These are phyloP conservation scores for Agonopterix heracliana DNA, from an alignment of 2,888 invertebrate genomes.

Conservation along the genomic window DNA sequence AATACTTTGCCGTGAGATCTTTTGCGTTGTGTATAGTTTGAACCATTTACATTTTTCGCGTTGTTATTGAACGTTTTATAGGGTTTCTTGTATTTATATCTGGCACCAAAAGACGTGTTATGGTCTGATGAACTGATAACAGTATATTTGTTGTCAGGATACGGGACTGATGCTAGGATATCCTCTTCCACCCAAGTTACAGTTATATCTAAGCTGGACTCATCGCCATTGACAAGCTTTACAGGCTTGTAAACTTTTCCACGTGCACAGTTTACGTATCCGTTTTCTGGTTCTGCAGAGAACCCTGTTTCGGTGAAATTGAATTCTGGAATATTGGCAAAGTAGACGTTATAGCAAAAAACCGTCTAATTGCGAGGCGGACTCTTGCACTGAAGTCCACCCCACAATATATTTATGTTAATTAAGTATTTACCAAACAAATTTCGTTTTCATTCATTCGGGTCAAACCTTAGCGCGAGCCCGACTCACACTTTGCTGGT, in stretches of 20 bases:
- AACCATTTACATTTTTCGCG: constrained; percentile 12
- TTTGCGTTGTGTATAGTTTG: neutral
- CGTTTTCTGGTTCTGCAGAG: too few relatives aligned
- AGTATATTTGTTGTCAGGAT: constrained; percentile 17
- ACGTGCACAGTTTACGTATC: too few relatives aligned
- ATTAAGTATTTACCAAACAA: too few relatives aligned
- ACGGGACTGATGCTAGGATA: constrained; percentile 20
- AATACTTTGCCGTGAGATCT: constrained; percentile 15
- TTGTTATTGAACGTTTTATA: constrained; percentile 19
- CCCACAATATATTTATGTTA: too few relatives aligned
- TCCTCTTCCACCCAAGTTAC: constrained; percentile 44
- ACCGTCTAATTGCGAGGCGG: too few relatives aligned
- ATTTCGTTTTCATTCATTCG: too few relatives aligned
- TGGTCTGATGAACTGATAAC: constrained; percentile 32
- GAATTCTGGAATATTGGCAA: too few relatives aligned
- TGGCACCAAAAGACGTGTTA: constrained; percentile 18
- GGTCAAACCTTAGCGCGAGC: too few relatives aligned
- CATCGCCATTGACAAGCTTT: constrained; percentile 9
- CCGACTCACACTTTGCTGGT: too few relatives aligned
- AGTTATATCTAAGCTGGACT: constrained; percentile 33
- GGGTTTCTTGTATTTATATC: constrained; percentile 23
- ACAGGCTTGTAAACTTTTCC: neutral
- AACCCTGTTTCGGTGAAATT: too few relatives aligned
- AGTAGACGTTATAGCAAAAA: too few relatives aligned
- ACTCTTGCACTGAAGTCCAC: too few relatives aligned